Conservation (phyloP, 1,140 invertebrate species). For the Anadara kagoshimensis region DNA sequence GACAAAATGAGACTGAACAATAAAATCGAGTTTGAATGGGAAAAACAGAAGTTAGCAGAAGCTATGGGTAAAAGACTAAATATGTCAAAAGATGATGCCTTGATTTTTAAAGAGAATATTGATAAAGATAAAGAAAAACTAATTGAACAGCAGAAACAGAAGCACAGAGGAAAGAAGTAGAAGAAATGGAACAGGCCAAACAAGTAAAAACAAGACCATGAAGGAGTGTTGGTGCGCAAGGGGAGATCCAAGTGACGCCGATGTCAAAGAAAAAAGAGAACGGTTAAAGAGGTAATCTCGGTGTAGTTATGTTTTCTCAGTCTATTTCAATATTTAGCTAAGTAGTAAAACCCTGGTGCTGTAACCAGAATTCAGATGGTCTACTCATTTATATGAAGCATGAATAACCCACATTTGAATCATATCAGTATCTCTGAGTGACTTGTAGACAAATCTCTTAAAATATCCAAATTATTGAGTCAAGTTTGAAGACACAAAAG, state of each 20-base stretch:
- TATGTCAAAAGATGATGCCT: constrained; percentile 51
- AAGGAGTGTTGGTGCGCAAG: constrained; percentile 74
- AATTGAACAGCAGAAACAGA: constrained; percentile 52
- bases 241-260: constrained; percentile 80
- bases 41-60: constrained; percentile 76
- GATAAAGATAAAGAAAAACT: constrained; percentile 59
- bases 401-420: no score
- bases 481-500: no score
- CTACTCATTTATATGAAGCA: no score
- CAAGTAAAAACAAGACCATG: constrained; percentile 66
- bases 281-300: constrained; percentile 83
- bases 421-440: no score
- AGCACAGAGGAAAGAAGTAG: constrained; percentile 48
- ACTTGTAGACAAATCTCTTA: no score
- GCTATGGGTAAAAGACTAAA: constrained; percentile 50
- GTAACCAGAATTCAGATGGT: no score
- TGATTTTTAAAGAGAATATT: constrained; percentile 53
- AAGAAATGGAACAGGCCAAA: constrained; percentile 49
- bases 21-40: constrained; percentile 79
- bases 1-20: constrained; percentile 83
- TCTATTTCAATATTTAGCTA: no score
- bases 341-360: no score
- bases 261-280: constrained; percentile 80
- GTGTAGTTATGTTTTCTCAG: no score
- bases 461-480: no score